Percentiles rank a stretch among this genome's conserved stretches.
These are phyloP conservation scores for Dromius quadrimaculatus DNA, from an alignment of 2,888 invertebrate species.

Conservation along the genomic window DNA sequence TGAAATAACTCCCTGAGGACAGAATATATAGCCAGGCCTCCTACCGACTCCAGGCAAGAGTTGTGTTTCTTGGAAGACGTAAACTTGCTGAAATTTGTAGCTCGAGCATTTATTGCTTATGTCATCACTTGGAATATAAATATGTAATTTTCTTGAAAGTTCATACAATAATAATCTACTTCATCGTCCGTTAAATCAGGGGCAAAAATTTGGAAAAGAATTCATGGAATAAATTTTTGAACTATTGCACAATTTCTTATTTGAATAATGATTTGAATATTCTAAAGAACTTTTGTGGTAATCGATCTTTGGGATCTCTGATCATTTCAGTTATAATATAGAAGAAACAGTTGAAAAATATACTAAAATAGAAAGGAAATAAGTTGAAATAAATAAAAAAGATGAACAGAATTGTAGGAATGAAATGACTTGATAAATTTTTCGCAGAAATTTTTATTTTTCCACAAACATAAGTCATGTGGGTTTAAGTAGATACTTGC, in stretches of 20 bases:
- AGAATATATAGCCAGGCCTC: not conserved
- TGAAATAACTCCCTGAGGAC: conserved; percentile 23
- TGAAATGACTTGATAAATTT: conserved; percentile 41
- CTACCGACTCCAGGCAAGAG: not conserved
- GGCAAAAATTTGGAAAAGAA: not conserved
- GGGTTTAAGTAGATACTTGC: conserved; percentile 44
- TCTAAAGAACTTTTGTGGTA: too few relatives aligned
- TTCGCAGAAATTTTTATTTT: conserved; percentile 39
- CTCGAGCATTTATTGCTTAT: not conserved
- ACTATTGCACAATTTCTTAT: too few relatives aligned
- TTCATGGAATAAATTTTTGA: too few relatives aligned
- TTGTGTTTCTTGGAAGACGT: not conserved
- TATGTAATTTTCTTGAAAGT: not conserved
- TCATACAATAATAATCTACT: conserved; percentile 13
- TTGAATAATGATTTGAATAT: too few relatives aligned
- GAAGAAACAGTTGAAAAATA: too few relatives aligned
- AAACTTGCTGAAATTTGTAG: conserved; percentile 20
- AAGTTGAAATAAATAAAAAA: conserved; percentile 27
- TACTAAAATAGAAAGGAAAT: too few relatives aligned
- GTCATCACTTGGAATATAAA: not conserved
- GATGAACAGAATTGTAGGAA: conserved; percentile 21
- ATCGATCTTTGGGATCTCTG: too few relatives aligned
- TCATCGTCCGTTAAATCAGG: too few relatives aligned
- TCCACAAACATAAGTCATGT: conserved; percentile 42
- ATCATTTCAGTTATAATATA: too few relatives aligned